Percentiles rank a stretch among this genome's conserved stretches.
Evolutionary conservation across 2,888 invertebrate genomes (phyloP).

Genomic region (Melinaea menophilus): DNA sequence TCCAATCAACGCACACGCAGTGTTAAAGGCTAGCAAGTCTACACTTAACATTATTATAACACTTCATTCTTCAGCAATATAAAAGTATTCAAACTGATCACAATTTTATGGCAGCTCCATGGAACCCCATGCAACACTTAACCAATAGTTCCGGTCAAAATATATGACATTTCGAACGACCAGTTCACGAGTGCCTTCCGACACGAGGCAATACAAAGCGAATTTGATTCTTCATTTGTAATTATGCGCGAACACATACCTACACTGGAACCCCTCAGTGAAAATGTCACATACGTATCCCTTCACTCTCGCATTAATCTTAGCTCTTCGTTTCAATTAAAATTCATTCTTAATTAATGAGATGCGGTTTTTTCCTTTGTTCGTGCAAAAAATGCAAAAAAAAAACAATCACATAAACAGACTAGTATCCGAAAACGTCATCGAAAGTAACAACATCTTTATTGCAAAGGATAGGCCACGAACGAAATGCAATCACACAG

Average conservation of each 20-base stretch:
- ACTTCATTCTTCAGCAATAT: slow-evolving; percentile 71
- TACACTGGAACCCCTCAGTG: slow-evolving; percentile 55
- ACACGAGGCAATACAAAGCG: slow-evolving; percentile 48
- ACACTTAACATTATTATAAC: slow-evolving; percentile 70
- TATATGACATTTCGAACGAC: slow-evolving; percentile 64
- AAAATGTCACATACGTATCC: slow-evolving; percentile 68
- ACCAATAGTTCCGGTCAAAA: slow-evolving; percentile 57
- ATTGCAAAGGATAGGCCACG: slow-evolving; percentile 71
- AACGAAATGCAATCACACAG: slow-evolving; percentile 67
- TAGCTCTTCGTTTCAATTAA: slow-evolving; percentile 37
- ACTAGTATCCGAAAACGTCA: slow-evolving; percentile 73
- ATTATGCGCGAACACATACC: slow-evolving; percentile 33
- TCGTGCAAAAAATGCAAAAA: slow-evolving; percentile 67
- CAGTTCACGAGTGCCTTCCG: slow-evolving; percentile 53
- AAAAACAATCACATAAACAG: slow-evolving; percentile 73
- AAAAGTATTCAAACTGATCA: slow-evolving; percentile 78
- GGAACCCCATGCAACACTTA: slow-evolving; percentile 73
- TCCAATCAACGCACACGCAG: slow-evolving; percentile 71
- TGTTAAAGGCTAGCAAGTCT: slow-evolving; percentile 73
- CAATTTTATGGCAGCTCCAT: slow-evolving; percentile 75
- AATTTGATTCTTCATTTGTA: slow-evolving; percentile 46
- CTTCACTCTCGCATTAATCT: slow-evolving; percentile 56
- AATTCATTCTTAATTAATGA: slow-evolving; percentile 73
- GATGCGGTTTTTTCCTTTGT: slow-evolving; percentile 68
- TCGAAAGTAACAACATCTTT: slow-evolving; percentile 65